These are phyloP conservation scores for Osedax frankpressi DNA, from an alignment of 2,888 invertebrate genomes.

Conservation along the genomic window DNA sequence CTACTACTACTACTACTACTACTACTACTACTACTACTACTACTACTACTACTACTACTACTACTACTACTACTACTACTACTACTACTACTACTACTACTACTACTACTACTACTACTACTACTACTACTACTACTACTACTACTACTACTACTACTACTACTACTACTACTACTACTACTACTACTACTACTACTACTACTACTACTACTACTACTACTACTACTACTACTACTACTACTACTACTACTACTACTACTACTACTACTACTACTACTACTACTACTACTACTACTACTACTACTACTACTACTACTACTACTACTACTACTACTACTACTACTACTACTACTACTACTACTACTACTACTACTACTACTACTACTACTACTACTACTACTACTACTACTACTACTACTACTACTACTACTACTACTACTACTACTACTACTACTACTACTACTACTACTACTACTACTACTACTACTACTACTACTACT, in stretches of 20 bases:
- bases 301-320: slow-evolving; percentile 12
- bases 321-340: slow-evolving; percentile 11
- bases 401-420: slow-evolving; percentile 8
- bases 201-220: neutral
- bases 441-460: slow-evolving; percentile 14
- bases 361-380: slow-evolving; percentile 14
- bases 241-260: neutral
- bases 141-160: slow-evolving; percentile 12
- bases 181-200: slow-evolving; percentile 1
- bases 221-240: neutral
- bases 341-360: slow-evolving; percentile 13
- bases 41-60: slow-evolving; percentile 2
- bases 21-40: slow-evolving; percentile 7
- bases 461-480: slow-evolving; percentile 12
- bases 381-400: slow-evolving; percentile 6
- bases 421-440: slow-evolving; percentile 14
- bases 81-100: slow-evolving; percentile 1
- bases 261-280: slow-evolving; percentile 2
- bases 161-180: slow-evolving; percentile 6
- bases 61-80: neutral
- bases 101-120: slow-evolving; percentile 12
- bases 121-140: neutral
- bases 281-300: slow-evolving; percentile 15
- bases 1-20: neutral
- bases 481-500: slow-evolving; percentile 4